Percentiles rank a stretch among this genome's conserved stretches.
phyloP scores from a whole-genome alignment of 2,113 vertebrate genomes.

The Tringa solitaria region DNA sequence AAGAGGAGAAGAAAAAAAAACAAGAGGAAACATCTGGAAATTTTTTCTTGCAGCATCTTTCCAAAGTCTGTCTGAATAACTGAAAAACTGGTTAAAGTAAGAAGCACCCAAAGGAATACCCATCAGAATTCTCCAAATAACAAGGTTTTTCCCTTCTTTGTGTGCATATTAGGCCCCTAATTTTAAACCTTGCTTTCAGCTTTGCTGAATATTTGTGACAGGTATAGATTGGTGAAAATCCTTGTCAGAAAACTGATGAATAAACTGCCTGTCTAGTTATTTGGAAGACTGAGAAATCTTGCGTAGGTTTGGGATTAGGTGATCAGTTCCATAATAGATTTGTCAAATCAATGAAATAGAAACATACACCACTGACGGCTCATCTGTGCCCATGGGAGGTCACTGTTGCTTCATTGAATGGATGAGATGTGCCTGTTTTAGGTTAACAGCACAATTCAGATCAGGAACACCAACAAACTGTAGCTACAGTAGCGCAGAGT shows the following conservation, averaged over 20 bases:
- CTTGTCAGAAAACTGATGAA: neutral
- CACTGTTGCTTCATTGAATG: conserved; percentile 2
- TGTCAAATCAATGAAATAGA: rapidly evolving
- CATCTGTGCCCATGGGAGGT: conserved; percentile 13
- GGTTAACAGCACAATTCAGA: neutral
- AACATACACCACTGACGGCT: rapidly evolving
- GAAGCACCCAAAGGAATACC: neutral
- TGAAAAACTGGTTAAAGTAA: neutral
- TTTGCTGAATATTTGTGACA: neutral
- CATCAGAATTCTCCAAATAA: neutral
- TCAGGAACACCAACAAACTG: neutral
- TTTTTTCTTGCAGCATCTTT: neutral
- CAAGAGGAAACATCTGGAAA: neutral
- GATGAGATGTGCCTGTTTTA: neutral
- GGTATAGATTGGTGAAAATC: neutral
- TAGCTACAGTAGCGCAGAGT: neutral
- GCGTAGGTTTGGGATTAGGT: neutral
- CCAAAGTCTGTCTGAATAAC: neutral
- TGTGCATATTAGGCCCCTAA: no score
- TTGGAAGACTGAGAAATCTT: neutral
- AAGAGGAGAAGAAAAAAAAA: no score
- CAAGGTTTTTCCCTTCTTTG: neutral
- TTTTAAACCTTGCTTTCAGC: neutral
- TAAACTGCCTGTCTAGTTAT: neutral
- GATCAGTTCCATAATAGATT: neutral